phyloP scores from a whole-genome alignment of 1,140 invertebrate species.

The Zelostemma sp. region DNA sequence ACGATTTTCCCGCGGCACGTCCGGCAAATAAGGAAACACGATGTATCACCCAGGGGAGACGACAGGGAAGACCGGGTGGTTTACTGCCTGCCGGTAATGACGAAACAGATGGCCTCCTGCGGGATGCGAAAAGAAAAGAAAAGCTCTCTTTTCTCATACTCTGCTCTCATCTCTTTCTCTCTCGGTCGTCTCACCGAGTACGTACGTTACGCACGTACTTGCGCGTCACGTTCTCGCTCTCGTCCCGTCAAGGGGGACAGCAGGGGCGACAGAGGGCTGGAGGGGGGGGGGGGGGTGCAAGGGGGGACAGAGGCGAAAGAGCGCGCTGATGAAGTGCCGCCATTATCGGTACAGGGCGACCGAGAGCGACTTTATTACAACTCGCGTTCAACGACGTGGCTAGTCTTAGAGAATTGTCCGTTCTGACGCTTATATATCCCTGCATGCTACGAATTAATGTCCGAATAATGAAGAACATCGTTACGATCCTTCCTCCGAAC shows the following conservation, averaged over 20 bases:
- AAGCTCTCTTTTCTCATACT: conserved; percentile 5
- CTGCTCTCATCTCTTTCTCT: too few species aligned
- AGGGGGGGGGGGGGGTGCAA: too few species aligned
- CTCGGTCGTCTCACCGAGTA: conserved; percentile 19
- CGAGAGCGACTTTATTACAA: conserved; percentile 67
- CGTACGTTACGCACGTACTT: conserved; percentile 26
- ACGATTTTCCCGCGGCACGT: conserved; percentile 69
- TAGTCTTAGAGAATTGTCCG: conserved; percentile 59
- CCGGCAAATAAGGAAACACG: conserved; percentile 69
- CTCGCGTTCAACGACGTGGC: conserved; percentile 58
- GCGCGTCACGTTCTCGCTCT: conserved; percentile 29
- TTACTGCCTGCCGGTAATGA: conserved; percentile 67
- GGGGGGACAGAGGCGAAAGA: conserved; percentile 50
- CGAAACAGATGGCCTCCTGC: conserved; percentile 69
- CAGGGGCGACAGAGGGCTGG: too few species aligned
- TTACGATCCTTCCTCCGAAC: conserved; percentile 29
- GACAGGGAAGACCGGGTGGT: conserved; percentile 58
- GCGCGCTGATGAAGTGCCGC: conserved; percentile 66
- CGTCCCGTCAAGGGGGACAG: too few species aligned
- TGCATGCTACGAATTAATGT: conserved; percentile 43
- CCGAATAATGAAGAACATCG: conserved; percentile 51
- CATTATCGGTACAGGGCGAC: conserved; percentile 67
- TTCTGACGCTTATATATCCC: too few species aligned
- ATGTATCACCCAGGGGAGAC: conserved; percentile 70
- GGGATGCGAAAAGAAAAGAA: conserved; percentile 46